Base-by-base conservation (phyloP, 2,113 vertebrate genomes). In the Cololabis saira region DNA sequence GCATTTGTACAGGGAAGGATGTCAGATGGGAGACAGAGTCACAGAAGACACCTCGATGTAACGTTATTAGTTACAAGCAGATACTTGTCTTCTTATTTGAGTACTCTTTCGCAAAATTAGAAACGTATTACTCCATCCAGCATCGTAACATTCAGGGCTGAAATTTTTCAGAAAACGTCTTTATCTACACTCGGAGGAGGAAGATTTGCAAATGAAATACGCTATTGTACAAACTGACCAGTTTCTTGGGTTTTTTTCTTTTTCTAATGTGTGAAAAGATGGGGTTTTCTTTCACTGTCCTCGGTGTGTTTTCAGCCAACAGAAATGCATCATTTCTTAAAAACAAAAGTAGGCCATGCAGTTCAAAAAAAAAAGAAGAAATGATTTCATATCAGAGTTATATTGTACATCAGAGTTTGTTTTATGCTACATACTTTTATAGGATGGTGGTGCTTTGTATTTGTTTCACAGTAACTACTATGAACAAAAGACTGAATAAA, bases 401-500 rank as follows among this genome's bases (percentile, higher is more conserved):
- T 57, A 61, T 45, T 77, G 48, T 50, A 69, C 71, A 66, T 66
- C 4, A 22, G 54, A 10, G 61, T 56, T 19, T 13, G 40, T 71
- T 76, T 62, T 69, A 55, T 71, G 80, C 78, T 81, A 77, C 72
- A 68, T 75, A 72, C 44, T 68, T 76, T 72, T 55, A 17, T 57
- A 64, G 76, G 49, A 60, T 6, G 49, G 57, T 75, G 63, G 45
- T 65, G 41, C 67, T 73, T 67, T 43, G 17, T 70, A 48, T 72
- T 49, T 15, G 44, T 22, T 47, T 71, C 56, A 77, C 27, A 48
- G 15, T 12, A 67, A 67, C 52, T 12, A 67, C 56, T 69, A 63
- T 60, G 18, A 41, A 72, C 66, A 52, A 74, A 65, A 78, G 30
- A 40, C 49, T 61, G 15, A 78, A 71, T 60, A 72, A 70, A 77